Conservation (phyloP, 64 coral and sea anemone species). For the Astreopora myriophthalma region DNA sequence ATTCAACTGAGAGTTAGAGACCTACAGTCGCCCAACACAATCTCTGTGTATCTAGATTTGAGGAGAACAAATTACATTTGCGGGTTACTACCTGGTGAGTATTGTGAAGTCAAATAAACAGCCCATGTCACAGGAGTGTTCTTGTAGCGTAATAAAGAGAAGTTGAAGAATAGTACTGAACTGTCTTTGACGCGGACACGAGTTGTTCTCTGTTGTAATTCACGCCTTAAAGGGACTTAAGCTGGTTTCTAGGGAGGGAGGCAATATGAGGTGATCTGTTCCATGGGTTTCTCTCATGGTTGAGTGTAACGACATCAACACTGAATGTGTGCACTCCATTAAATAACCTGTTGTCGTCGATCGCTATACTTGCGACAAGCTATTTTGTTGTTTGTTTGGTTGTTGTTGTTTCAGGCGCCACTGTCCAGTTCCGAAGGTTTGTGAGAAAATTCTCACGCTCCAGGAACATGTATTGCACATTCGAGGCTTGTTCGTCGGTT, state of each 20-base stretch:
- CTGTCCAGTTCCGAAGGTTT: conserved; percentile 71
- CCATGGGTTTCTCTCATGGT: too few species aligned
- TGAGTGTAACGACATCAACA: too few species aligned
- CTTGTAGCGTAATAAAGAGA: too few species aligned
- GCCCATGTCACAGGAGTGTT: too few species aligned
- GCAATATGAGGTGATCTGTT: too few species aligned
- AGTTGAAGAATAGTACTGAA: not conserved
- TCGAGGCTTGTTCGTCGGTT: conserved; percentile 85
- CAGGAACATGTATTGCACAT: conserved; percentile 78
- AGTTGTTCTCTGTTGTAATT: not conserved
- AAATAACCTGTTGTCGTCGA: too few species aligned
- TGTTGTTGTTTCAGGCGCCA: conserved; percentile 40
- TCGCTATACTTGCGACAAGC: too few species aligned
- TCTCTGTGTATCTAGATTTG: conserved; percentile 84
- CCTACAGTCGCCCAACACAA: conserved; percentile 62
- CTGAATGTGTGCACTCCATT: too few species aligned
- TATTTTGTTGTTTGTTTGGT: not conserved
- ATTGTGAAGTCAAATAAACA: not conserved
- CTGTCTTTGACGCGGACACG: not conserved
- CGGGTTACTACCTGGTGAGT: conserved; percentile 80
- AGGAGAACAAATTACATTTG: conserved; percentile 63
- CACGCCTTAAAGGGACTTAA: too few species aligned
- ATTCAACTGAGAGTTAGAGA: conserved; percentile 74
- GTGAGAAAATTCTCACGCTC: conserved; percentile 67
- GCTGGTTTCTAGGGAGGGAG: too few species aligned